Conservation (phyloP, 2,797 vertebrate species). For the Galago senegalensis region DNA sequence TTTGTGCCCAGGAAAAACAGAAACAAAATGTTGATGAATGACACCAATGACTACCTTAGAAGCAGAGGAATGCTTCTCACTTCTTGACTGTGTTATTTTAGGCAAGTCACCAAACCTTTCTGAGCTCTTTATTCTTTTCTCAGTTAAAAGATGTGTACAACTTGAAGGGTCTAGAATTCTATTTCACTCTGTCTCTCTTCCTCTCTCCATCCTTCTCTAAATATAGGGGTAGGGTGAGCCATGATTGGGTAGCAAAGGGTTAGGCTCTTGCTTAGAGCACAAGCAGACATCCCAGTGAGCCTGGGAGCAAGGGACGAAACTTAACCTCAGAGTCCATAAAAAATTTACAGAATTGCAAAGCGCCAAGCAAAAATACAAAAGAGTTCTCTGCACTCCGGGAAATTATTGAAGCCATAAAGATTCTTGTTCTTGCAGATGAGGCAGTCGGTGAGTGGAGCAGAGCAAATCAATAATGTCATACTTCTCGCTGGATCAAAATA, state of each 20-base stretch:
- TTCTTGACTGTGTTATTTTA: neutral
- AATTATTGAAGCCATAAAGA: constrained; percentile 91
- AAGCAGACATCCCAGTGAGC: constrained; percentile 76
- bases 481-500: constrained; percentile 88
- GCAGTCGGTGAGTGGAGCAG: constrained; percentile 83
- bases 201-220: neutral
- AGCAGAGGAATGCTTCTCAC: neutral
- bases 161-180: neutral
- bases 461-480: constrained; percentile 90
- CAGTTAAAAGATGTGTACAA: neutral
- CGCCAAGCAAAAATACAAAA: constrained; percentile 85
- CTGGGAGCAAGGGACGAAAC: constrained; percentile 81
- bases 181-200: neutral
- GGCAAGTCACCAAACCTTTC: neutral
- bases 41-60: neutral
- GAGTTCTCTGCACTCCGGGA: constrained; percentile 87
- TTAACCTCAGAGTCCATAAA: constrained; percentile 88
- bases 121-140: neutral
- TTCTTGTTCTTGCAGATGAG: constrained; percentile 90
- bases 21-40: neutral
- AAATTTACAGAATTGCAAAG: constrained; percentile 89
- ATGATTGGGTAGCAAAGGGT: neutral
- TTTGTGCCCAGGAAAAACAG: neutral
- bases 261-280: constrained; percentile 39
- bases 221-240: neutral